A percentile compares a stretch with the other conserved stretches of the same genome.
These are phyloP conservation scores for Tanaodytes sp. DNA, from an alignment of 2,888 invertebrate species.

Conservation along the genomic window DNA sequence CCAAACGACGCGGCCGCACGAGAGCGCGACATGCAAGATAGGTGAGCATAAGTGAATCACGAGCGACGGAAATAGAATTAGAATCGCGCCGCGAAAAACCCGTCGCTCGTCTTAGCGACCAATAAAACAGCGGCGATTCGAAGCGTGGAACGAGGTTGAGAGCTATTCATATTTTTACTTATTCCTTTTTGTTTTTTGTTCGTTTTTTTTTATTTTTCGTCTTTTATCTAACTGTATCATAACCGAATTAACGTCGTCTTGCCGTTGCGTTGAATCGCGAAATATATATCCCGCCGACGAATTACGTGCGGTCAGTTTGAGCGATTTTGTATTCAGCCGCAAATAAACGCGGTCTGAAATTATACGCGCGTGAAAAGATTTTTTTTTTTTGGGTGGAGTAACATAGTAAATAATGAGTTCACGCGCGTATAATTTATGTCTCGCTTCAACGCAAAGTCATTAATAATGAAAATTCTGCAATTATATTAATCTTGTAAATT, in stretches of 20 bases:
- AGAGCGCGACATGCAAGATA: conserved; percentile 58
- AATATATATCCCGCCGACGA: neutral
- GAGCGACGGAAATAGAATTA: conserved; percentile 70
- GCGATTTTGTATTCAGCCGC: too few relatives aligned
- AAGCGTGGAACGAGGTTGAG: conserved; percentile 61
- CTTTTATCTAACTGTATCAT: too few relatives aligned
- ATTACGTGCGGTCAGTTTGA: too few relatives aligned
- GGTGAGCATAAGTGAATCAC: conserved; percentile 70
- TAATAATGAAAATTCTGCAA: conserved; percentile 35
- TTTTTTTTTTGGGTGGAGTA: too few relatives aligned
- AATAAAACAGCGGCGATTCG: conserved; percentile 48
- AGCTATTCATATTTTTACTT: conserved; percentile 52
- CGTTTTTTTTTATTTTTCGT: conserved; percentile 20
- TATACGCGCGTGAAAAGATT: neutral
- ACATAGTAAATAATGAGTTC: conserved; percentile 30
- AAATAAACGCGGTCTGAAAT: too few relatives aligned
- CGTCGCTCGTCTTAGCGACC: conserved; percentile 59
- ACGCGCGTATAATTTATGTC: conserved; percentile 27
- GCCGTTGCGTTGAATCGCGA: neutral
- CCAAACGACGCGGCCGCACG: conserved; percentile 34
- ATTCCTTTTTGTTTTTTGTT: conserved; percentile 13
- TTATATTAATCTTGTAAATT: conserved; percentile 56
- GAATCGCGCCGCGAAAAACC: conserved; percentile 54
- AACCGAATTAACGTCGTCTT: conserved; percentile 1
- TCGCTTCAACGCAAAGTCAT: conserved; percentile 21